Evolutionary conservation across 2,888 invertebrate species (phyloP), one percentile per base, ranked within the genome.

Genomic region (Hydropsyche betteni): DNA sequence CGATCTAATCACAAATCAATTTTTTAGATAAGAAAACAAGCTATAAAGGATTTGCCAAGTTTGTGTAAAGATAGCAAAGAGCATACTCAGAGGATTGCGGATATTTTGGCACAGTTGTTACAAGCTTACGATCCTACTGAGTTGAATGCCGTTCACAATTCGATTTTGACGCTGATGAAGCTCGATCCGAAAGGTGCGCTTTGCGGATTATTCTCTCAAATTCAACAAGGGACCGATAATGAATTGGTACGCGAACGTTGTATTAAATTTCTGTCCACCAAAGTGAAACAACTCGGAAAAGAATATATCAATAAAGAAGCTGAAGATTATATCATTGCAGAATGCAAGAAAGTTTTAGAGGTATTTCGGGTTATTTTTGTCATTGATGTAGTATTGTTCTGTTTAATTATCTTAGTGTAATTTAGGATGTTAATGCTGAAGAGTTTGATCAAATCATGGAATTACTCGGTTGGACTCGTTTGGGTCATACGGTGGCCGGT

Each of bases 361-460:
- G 94, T 92, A 84, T 82, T 81, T 81, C 69, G 38, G 55, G 68
- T 38, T 14, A 34, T 44, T 55, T 72, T 16, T 53, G 34, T 0
- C 69, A 34, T 50, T 12, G 58, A 69, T 72, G 51, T 51, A 4
- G 12, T 69, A 52, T 38, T 78, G 69, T 72, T 71, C 50, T 70
- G 70, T 75, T 44, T 79, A 69, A 53, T 51, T 34, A 53, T 72
- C 58, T 38, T 76, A 38, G 4, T 74, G 77, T 80, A 75, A 80
- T 82, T n/a, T 82, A 95, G 92, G 95, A 96, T 88, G 94, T 96
- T 38, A 94, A 93, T 12, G 95, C 95, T 50, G 95, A 95, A 80
- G 98, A 98, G 86, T 97, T 98, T 86, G 92, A 95, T 81, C 90
- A 92, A 78, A 91, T 98, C 76, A 95, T 98, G 93, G 92, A 92